A percentile compares a stretch with the other conserved stretches of the same genome.
phyloP scores from a whole-genome alignment of 1,140 invertebrate genomes.

The Neomicropteryx cornuta region DNA sequence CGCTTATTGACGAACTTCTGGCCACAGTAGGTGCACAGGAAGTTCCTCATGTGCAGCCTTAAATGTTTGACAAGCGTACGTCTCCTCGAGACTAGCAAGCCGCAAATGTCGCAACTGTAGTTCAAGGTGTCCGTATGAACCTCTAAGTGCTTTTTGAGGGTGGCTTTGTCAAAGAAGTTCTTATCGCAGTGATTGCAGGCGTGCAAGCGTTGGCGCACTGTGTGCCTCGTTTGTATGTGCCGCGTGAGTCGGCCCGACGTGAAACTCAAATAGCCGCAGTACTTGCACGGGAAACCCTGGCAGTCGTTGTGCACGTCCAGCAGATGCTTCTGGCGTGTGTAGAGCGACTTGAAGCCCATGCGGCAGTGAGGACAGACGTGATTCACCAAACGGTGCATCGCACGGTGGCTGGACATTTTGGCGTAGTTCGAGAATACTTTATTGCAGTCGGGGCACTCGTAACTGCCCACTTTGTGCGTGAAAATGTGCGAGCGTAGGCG shows the following conservation, averaged over 20 bases:
- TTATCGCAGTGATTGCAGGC: no score
- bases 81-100: slow-evolving; percentile 36
- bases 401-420: no score
- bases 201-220: slow-evolving; percentile 16
- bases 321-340: not conserved
- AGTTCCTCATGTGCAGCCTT: slow-evolving; percentile 39
- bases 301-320: not conserved
- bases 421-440: slow-evolving; percentile 20
- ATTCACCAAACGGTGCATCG: no score
- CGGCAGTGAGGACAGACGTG: slow-evolving; percentile 1
- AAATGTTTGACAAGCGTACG: slow-evolving; percentile 29
- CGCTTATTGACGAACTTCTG: no score
- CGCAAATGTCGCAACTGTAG: slow-evolving; percentile 47
- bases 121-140: slow-evolving; percentile 51
- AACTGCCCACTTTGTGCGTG: slow-evolving; percentile 9
- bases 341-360: not conserved
- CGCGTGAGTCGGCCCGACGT: not conserved
- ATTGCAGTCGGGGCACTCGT: slow-evolving; percentile 11
- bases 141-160: slow-evolving; percentile 16
- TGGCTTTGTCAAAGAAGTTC: not conserved
- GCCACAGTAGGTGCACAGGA: no score
- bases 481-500: slow-evolving; percentile 32
- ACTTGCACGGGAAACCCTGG: not conserved
- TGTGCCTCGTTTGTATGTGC: not conserved
- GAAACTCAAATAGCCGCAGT: not conserved